Conservation (phyloP, 2,797 vertebrate genomes). For the Epinephelus malabaricus region DNA sequence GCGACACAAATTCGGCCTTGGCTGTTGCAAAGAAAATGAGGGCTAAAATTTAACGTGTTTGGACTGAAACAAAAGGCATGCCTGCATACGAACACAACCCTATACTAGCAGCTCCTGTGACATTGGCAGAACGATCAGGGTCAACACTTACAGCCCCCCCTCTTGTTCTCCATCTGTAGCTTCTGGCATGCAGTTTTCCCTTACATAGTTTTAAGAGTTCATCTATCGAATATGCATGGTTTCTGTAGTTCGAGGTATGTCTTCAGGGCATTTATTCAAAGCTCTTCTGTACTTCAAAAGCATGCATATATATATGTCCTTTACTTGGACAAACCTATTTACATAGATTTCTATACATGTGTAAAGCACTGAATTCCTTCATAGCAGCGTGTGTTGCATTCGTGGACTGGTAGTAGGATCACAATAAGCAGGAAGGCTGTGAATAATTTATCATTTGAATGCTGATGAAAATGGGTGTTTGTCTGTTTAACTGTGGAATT, state of each 20-base stretch:
- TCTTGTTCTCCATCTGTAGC: constrained; percentile 40
- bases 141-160: constrained; percentile 21
- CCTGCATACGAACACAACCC: not conserved
- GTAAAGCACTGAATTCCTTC: not conserved
- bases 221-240: constrained; percentile 43
- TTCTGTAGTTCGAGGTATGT: constrained; percentile 42
- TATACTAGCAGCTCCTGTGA: constrained; percentile 1
- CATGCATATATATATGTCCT: constrained; percentile 17
- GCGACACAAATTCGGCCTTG: not conserved
- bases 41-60: not conserved
- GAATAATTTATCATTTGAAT: constrained; percentile 44
- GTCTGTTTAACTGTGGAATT: constrained; percentile 13
- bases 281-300: constrained; percentile 48
- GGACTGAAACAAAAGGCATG: constrained; percentile 1
- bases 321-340: constrained; percentile 57
- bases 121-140: constrained; percentile 7
- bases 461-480: constrained; percentile 26
- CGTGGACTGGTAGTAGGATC: not conserved
- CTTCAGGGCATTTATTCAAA: constrained; percentile 52
- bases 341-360: constrained; percentile 17
- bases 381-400: constrained; percentile 4
- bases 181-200: constrained; percentile 4
- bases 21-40: not conserved
- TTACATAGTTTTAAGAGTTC: constrained; percentile 34
- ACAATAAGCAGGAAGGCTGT: not conserved